These are phyloP conservation scores for Neoscelio sp. DNA, from an alignment of 2,888 invertebrate species.

Conservation along the genomic window DNA sequence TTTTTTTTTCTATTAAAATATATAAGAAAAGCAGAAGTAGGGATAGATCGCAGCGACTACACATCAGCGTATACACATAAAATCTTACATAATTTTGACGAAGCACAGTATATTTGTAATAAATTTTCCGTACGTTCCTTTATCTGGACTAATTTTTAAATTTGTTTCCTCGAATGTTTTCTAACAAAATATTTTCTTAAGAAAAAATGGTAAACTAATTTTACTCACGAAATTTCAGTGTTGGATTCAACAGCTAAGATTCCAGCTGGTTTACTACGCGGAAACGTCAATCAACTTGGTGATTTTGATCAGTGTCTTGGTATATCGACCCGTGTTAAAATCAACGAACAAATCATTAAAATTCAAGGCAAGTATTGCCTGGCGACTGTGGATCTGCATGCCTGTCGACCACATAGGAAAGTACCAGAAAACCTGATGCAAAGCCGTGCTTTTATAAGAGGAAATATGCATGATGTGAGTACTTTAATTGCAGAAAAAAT, in stretches of 20 bases:
- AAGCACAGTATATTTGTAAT: too few species aligned
- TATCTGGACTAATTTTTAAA: too few species aligned
- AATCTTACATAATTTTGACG: too few species aligned
- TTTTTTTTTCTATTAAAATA: too few species aligned
- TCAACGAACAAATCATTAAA: conserved; percentile 86
- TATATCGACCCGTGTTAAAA: conserved; percentile 85
- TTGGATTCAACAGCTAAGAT: conserved; percentile 89
- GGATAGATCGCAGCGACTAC: too few species aligned
- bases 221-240: conserved; percentile 87
- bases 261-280: conserved; percentile 87
- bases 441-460: conserved; percentile 87
- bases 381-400: conserved; percentile 87
- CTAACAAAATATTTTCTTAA: too few species aligned
- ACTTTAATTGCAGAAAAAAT: conserved; percentile 47
- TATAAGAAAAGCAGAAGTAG: too few species aligned
- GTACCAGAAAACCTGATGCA: conserved; percentile 87
- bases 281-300: conserved; percentile 89
- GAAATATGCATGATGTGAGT: conserved; percentile 86
- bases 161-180: too few species aligned
- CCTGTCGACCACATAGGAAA: conserved; percentile 85
- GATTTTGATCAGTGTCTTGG: conserved; percentile 89
- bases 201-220: too few species aligned
- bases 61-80: too few species aligned
- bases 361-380: conserved; percentile 89
- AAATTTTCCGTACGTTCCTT: too few species aligned